Base-by-base conservation (phyloP, 2,888 invertebrate species). In the Cataglyphis albicans region DNA sequence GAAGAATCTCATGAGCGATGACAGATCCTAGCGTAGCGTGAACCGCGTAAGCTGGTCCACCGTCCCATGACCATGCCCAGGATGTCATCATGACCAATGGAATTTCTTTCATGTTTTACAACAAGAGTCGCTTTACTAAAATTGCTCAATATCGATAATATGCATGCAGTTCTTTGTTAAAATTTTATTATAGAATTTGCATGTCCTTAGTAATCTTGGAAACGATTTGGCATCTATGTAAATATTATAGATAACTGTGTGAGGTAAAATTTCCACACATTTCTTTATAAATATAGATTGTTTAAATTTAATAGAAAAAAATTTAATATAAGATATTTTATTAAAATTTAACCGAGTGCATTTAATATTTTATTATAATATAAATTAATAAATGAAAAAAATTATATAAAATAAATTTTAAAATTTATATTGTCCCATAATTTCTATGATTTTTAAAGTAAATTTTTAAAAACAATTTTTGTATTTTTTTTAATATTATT, bases 1-100 rank as follows among this genome's bases (percentile, higher is more conserved):
- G 96, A 25, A 95, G 93, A 57, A 95, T 95, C 90, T 95, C 95
- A 88, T 96, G 95, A 35, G 95, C 95, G 72, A 95, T 93, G 57
- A 95, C 95, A 41, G 95, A 94, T 12, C 95, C 95, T 21, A 95
- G 91, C 1, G 95, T 95, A 1, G 95, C 95, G 86, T 95, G 95
- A 44, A 94, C 94, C 35, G 95, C 93, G 84, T 95, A 95, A 48
- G 94, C 93, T 1, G 96, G 96, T 35, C 95, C 94, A 21, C 94
- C 94, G 38, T 93, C 92, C 88, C 94, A 94, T 78, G 95, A 95
- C 92, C 95, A 95, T 9, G 95, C 95, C 91, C 95, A 95, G 10
- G 94, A 92, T 25, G 94, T 94, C 91, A 96, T 93, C 91, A 96
- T 94, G 29, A 95, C 95, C 82, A 95, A 89, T 1, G 95, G 95